Base-by-base conservation (phyloP, 2,113 vertebrate species). In the Myanophis thanlyinensis region DNA sequence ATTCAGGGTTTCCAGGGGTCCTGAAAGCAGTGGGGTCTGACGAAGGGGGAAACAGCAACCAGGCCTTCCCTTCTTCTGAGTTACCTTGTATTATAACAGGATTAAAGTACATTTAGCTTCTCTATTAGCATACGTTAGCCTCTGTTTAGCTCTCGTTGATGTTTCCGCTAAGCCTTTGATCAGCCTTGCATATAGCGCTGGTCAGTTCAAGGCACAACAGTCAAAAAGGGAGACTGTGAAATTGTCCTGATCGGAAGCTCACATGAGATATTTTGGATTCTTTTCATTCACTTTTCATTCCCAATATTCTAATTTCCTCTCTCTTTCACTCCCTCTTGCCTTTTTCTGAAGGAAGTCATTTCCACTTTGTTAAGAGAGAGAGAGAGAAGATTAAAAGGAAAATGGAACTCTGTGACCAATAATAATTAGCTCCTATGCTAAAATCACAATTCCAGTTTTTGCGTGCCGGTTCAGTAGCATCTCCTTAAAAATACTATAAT, bases 101-200 rank as follows among this genome's bases (percentile, higher is more conserved):
- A 98, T 98, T 98, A 98, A 98, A 98, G 97, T 98, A 98, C 97
- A 98, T 98, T 98, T 98, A 98, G 98, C 97, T 98, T 97, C 95
- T 97, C 96, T 97, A 98, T 98, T 98, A 98, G 98, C 98, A 98
- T 98, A 98, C 97, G 98, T 98, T 97, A 98, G 97, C 96, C 97
- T 97, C 95, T 62, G 98, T 98, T 98, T 98, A 97, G 97, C 96
- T 97, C 97, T 98, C 97, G 97, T 98, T 98, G 97, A 97, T 97
- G 97, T 97, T 98, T 98, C 98, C 97, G 97, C 97, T 97, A 95
- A 94, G 87, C 95, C 98, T 98, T 98, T 98, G 98, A 98, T 98
- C 98, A 98, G 93, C 97, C 97, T 98, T 98, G 98, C 98, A 95
- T 98, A 80, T 44, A 98, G 94, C 97, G 97, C 97, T 98, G 98